A percentile compares a stretch with the other conserved stretches of the same genome.
These are phyloP conservation scores for Echiichthys vipera DNA, from an alignment of 2,797 vertebrate genomes.

Conservation along the genomic window DNA sequence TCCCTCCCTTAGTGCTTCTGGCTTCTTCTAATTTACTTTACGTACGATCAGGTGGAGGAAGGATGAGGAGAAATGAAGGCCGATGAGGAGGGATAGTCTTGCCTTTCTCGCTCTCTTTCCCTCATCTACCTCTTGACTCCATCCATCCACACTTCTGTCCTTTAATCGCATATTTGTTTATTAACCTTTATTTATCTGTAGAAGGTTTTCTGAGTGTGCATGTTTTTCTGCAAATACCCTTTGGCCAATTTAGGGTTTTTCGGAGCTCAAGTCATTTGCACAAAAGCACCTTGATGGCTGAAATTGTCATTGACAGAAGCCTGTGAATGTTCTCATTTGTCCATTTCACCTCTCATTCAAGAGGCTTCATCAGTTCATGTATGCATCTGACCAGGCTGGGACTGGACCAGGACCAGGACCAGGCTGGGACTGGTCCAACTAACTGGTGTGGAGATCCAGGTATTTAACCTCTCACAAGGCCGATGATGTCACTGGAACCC, in stretches of 20 bases:
- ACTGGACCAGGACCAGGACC: no score
- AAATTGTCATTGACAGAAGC: no score
- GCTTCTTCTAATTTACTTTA: slow-evolving; percentile 11
- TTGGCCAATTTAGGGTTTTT: background rate
- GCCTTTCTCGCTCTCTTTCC: background rate
- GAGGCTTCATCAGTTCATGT: no score
- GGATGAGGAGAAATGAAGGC: slow-evolving; percentile 14
- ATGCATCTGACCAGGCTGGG: no score
- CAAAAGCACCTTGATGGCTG: background rate
- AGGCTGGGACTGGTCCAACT: no score
- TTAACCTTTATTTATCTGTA: slow-evolving; percentile 30
- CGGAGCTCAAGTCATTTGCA: background rate
- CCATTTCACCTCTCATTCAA: no score
- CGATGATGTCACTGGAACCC: no score
- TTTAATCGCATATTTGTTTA: slow-evolving; percentile 39
- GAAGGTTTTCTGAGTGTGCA: slow-evolving; percentile 9
- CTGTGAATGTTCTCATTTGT: no score
- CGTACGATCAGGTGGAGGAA: background rate
- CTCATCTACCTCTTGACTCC: background rate
- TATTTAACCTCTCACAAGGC: no score
- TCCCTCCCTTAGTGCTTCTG: background rate
- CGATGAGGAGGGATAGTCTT: background rate
- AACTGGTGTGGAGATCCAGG: no score
- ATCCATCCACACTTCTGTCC: slow-evolving; percentile 1
- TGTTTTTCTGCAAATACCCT: slow-evolving; percentile 9